Evolutionary conservation across 1,140 invertebrate species (phyloP).

Genomic region (Orius laevigatus): DNA sequence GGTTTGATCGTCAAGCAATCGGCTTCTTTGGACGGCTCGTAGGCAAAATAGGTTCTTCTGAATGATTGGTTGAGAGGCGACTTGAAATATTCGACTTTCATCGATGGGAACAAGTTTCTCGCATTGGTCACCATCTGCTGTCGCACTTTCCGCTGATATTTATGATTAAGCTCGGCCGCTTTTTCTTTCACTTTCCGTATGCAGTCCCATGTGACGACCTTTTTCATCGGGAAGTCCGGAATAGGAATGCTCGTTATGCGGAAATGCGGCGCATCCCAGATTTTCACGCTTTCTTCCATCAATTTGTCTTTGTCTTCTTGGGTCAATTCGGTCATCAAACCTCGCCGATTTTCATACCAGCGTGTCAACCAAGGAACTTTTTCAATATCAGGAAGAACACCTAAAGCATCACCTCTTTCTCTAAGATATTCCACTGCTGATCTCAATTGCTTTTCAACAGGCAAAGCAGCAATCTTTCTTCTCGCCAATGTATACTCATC

Average conservation of each 20-base stretch:
- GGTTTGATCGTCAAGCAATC: slow-evolving; percentile 3
- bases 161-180: background rate
- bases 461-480: slow-evolving; percentile 7
- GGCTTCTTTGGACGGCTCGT: slow-evolving; percentile 12
- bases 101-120: slow-evolving; percentile 11
- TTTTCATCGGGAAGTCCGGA: no score
- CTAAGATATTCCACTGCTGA: slow-evolving; percentile 10
- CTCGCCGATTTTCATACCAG: slow-evolving; percentile 10
- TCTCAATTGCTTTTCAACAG: slow-evolving; percentile 1
- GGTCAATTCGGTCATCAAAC: no score
- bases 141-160: slow-evolving; percentile 4
- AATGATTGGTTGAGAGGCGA: slow-evolving; percentile 9
- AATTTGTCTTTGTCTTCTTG: background rate
- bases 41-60: slow-evolving; percentile 10
- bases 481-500: slow-evolving; percentile 12
- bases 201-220: no score
- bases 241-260: background rate
- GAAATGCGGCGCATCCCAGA: background rate
- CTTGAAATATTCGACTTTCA: slow-evolving; percentile 11
- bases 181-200: no score
- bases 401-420: slow-evolving; percentile 14
- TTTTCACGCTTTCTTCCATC: slow-evolving; percentile 1
- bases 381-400: slow-evolving; percentile 10
- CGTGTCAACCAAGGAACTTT: slow-evolving; percentile 4
- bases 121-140: slow-evolving; percentile 14